Percentiles rank a stretch among this genome's conserved stretches.
phyloP scores from a whole-genome alignment of 2,113 vertebrate genomes.

The Xiphophorus hellerii region DNA sequence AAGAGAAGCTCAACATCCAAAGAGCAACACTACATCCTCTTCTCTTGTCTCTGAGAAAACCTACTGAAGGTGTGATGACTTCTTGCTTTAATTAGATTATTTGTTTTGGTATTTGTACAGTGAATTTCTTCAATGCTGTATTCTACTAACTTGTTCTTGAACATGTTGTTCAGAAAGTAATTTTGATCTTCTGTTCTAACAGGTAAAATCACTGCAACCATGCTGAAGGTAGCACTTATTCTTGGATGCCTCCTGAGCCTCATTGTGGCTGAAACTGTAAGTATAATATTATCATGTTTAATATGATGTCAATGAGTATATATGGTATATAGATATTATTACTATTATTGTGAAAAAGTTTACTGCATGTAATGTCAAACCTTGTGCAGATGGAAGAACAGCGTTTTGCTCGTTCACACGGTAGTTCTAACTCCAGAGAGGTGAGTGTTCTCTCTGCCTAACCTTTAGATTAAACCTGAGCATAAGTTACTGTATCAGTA shows the following conservation, averaged over 20 bases:
- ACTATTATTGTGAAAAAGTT: neutral
- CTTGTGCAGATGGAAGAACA: neutral
- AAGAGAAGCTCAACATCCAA: neutral
- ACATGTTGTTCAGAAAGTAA: neutral
- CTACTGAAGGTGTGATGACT: neutral
- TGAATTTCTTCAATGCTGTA: neutral
- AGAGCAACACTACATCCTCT: too few species aligned
- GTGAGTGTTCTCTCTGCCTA: neutral
- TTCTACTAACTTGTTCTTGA: neutral
- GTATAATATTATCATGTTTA: neutral
- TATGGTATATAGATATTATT: neutral
- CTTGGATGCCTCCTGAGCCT: conserved; percentile 48
- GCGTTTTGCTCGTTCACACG: neutral
- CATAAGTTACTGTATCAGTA: neutral
- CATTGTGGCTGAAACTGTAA: conserved; percentile 8
- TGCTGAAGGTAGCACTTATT: conserved; percentile 48
- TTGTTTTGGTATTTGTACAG: neutral
- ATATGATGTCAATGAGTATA: neutral
- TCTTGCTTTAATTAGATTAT: neutral
- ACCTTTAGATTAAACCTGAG: neutral
- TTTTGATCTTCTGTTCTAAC: neutral
- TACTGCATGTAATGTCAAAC: neutral
- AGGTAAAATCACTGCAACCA: conserved; percentile 5
- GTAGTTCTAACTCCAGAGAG: neutral
- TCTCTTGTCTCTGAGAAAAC: neutral